Evolutionary conservation across 2,888 invertebrate species (phyloP).

Genomic region (Sisyra nigra): DNA sequence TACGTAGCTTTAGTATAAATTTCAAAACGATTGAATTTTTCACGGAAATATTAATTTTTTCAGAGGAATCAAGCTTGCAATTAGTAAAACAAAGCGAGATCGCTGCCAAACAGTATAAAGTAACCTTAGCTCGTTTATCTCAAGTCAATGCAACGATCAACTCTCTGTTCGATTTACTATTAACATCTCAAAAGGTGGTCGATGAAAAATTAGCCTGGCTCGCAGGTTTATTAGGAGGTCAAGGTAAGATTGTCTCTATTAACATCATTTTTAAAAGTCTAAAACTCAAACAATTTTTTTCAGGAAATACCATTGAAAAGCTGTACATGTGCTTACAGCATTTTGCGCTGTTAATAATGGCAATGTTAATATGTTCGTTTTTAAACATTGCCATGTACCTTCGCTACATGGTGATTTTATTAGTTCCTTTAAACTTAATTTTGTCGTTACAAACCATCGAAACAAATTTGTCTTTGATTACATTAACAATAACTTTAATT

Average conservation of each 20-base stretch:
- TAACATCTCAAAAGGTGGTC: constrained; percentile 21
- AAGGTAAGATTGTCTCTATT: constrained; percentile 13
- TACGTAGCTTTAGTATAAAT: too few species aligned
- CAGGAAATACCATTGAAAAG: constrained; percentile 22
- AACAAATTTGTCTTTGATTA: background rate
- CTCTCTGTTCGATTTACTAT: constrained; percentile 21
- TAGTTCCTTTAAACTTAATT: constrained; percentile 23
- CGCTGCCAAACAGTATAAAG: constrained; percentile 30
- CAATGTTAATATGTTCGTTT: constrained; percentile 25
- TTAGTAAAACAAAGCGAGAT: constrained; percentile 30
- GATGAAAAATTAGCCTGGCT: constrained; percentile 24
- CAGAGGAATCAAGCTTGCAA: constrained; percentile 26
- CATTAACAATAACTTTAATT: background rate
- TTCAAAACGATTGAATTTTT: too few species aligned
- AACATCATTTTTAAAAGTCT: background rate
- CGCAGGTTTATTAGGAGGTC: constrained; percentile 23
- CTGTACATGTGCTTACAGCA: constrained; percentile 24
- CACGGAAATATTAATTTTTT: constrained; percentile 13
- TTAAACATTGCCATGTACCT: constrained; percentile 19
- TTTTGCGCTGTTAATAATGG: constrained; percentile 19
- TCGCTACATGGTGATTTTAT: constrained; percentile 18
- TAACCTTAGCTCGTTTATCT: constrained; percentile 30
- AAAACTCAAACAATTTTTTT: constrained; percentile 1
- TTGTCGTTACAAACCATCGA: constrained; percentile 16
- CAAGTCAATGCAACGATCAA: constrained; percentile 36